Evolutionary conservation across 2,888 invertebrate genomes (phyloP), one percentile per base, ranked within the genome.

Genomic region (Ephialtes manifestator): DNA sequence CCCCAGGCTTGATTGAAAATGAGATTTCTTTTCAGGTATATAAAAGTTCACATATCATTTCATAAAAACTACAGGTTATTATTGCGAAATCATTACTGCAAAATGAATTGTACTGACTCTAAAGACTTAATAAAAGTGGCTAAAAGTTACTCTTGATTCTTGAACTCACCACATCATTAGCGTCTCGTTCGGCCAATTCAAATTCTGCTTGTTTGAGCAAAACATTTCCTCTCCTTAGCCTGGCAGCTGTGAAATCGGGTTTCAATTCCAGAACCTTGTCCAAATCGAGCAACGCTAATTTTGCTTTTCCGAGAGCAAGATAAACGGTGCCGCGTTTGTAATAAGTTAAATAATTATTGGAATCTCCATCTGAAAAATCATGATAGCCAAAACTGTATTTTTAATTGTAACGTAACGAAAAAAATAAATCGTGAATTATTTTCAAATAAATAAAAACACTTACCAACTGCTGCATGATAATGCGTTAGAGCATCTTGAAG

Each of bases 401-500:
- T 4, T 35, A 7, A 35, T 1, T 35, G 35, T 35, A 35, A 35
- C 4, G 7, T 35, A 31, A 4, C 2, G 5, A 31, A 58, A 24
- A 5, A 20, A 67, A 67, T 5, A 20, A 15, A 2, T 46, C 5
- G 2, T 11, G 39, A 65, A 18, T 8, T 20, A 13, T 0, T 58
- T 70, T 35, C 31, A 48, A 80, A 72, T 77, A 81, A 55, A 85
- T 28, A 81, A 8, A 72, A 83, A 63, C 4, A 94, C 97, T 95
- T 93, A 98, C 98, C 99, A 90, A 99, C 98, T 90, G 99, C 99
- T 85, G 98, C 98, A 95, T 99, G 99, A 95, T 99, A 99, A 94
- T 99, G 99, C 84, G 98, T 97, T 71, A 99, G 95, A 11, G 99
- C 99, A 95, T 99, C 99, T 67, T 98, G 97, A 87, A 99, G 96